phyloP scores from a whole-genome alignment of 2,113 vertebrate genomes.

The Turdus rufiventris region DNA sequence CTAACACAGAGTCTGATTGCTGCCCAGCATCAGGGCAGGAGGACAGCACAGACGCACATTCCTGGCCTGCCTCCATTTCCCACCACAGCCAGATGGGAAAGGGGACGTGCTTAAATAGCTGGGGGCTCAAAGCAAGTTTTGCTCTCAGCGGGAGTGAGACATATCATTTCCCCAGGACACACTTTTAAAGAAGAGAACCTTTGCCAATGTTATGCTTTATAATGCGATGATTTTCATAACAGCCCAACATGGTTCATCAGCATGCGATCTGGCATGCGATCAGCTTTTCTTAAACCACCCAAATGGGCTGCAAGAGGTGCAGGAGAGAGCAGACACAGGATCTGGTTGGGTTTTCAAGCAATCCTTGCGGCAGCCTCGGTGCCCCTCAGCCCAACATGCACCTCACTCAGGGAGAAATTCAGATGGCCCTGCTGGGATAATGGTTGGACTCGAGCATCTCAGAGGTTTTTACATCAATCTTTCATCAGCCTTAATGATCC shows the following conservation, averaged over 20 bases:
- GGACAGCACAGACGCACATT: not conserved
- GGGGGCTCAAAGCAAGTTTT: not conserved
- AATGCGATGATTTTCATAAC: slow-evolving; percentile 11
- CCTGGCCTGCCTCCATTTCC: not conserved
- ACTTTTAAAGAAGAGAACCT: not conserved
- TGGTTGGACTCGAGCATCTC: fast-evolving
- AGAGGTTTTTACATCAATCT: not conserved
- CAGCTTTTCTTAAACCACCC: not conserved
- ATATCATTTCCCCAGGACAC: not conserved
- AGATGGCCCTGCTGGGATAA: not conserved
- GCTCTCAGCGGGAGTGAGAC: not conserved
- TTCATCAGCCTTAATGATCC: not conserved
- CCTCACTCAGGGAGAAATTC: not conserved
- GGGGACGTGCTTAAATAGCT: not conserved
- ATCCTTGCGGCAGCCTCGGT: not conserved
- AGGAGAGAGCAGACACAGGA: not conserved
- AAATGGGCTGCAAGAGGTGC: not conserved
- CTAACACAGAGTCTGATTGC: not conserved
- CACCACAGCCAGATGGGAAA: not conserved
- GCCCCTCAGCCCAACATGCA: fast-evolving
- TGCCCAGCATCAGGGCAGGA: not conserved
- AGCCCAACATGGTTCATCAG: slow-evolving; percentile 29
- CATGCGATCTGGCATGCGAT: slow-evolving; percentile 18
- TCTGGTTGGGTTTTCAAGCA: not conserved
- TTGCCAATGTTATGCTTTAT: slow-evolving; percentile 35